phyloP scores from a whole-genome alignment of 1,140 invertebrate species.

The Oryctes rhinoceros region DNA sequence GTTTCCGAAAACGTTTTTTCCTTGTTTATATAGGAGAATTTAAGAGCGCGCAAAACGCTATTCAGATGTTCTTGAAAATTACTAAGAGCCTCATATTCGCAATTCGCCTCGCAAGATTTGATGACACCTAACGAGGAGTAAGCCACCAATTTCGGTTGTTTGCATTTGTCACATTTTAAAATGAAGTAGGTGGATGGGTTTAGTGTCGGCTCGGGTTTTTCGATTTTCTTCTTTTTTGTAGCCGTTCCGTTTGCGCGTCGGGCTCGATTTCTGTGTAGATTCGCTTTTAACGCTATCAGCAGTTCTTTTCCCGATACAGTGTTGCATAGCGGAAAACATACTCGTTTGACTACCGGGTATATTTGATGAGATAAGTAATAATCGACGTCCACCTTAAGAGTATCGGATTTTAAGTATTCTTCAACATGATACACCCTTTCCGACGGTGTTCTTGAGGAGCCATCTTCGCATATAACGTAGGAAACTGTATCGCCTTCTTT shows the following conservation, averaged over 20 bases:
- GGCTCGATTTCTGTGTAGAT: not conserved
- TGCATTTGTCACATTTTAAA: not conserved
- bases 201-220: not conserved
- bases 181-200: not conserved
- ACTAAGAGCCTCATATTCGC: not conserved
- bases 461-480: constrained; percentile 36
- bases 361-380: constrained; percentile 38
- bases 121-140: not conserved
- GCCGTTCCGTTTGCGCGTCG: not conserved
- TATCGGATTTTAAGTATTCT: constrained; percentile 22
- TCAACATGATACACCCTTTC: constrained; percentile 39
- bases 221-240: not conserved
- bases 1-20: not conserved
- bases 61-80: not conserved
- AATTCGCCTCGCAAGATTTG: constrained; percentile 7
- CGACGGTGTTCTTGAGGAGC: not conserved
- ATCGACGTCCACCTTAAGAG: constrained; percentile 18
- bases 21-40: not conserved
- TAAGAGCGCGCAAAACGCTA: not conserved
- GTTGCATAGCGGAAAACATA: constrained; percentile 31
- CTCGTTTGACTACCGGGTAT: constrained; percentile 19
- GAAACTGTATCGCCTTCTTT: constrained; percentile 41
- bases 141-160: not conserved
- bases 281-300: constrained; percentile 10
- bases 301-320: constrained; percentile 18